Evolutionary conservation across 2,797 vertebrate genomes (phyloP).

Genomic region (Antrozous pallidus): DNA sequence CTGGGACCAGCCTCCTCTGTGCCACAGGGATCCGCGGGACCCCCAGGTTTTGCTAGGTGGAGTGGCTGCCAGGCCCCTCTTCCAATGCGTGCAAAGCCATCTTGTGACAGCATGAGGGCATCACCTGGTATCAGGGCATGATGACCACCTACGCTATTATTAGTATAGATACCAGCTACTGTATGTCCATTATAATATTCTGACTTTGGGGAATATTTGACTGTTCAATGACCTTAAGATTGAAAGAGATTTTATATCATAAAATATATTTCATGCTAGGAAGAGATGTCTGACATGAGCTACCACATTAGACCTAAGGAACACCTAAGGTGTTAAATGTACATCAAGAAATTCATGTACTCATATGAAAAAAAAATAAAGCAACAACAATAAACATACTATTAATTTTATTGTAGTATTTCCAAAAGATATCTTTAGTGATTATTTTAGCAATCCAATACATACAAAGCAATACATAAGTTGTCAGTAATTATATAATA

Average conservation of each 20-base stretch:
- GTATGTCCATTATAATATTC: not conserved
- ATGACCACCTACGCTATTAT: too few species aligned
- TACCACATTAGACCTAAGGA: not conserved
- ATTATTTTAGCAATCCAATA: not conserved
- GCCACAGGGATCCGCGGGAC: too few species aligned
- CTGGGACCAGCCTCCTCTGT: too few species aligned
- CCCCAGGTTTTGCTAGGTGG: too few species aligned
- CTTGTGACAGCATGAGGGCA: too few species aligned
- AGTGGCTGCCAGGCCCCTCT: too few species aligned
- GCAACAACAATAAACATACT: not conserved
- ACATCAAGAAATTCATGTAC: not conserved
- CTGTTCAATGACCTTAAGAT: not conserved
- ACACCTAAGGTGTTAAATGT: not conserved
- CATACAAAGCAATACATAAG: not conserved
- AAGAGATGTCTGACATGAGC: not conserved
- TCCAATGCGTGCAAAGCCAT: too few species aligned
- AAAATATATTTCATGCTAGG: not conserved
- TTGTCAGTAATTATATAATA: not conserved
- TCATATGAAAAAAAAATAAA: not conserved
- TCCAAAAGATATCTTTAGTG: not conserved
- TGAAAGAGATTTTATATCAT: not conserved
- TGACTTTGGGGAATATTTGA: not conserved
- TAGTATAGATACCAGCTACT: not conserved
- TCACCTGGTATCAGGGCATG: too few species aligned
- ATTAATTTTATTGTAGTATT: not conserved